Percentiles rank a stretch among this genome's conserved stretches.
These are phyloP conservation scores for Gallinago nigripennis DNA, from an alignment of 2,797 vertebrate genomes.

Conservation along the genomic window DNA sequence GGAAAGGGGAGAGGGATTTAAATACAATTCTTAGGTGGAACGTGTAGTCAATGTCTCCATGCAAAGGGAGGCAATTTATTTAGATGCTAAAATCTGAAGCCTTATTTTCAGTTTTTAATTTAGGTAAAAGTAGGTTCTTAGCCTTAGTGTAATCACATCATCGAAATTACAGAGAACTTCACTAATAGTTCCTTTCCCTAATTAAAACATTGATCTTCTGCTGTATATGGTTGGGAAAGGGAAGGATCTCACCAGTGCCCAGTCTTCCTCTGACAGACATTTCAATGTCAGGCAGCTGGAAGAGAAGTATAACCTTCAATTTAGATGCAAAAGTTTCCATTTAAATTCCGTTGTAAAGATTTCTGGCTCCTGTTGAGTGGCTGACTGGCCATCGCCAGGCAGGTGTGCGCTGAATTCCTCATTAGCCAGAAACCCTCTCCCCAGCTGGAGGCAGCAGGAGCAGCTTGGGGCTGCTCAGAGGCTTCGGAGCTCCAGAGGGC, in stretches of 20 bases:
- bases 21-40: not conserved
- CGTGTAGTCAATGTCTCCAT: not conserved
- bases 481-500: fast-evolving
- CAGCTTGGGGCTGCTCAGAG: fast-evolving
- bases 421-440: not conserved
- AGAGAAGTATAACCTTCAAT: not conserved
- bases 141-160: not conserved
- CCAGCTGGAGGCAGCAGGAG: not conserved
- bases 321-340: constrained; percentile 28
- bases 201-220: not conserved
- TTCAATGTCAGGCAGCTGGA: constrained; percentile 1
- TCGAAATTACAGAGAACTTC: not conserved
- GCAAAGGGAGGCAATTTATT: not conserved
- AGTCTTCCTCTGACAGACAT: not conserved
- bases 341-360: constrained; percentile 23
- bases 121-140: not conserved
- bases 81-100: not conserved
- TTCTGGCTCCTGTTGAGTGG: not conserved
- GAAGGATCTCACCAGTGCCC: not conserved
- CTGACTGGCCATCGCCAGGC: not conserved
- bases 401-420: constrained; percentile 3
- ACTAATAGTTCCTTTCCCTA: not conserved
- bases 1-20: not conserved
- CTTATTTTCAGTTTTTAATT: not conserved
- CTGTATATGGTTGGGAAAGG: not conserved